Evolutionary conservation across 2,797 vertebrate genomes (phyloP).

Genomic region (Paedocypris micromegethes): DNA sequence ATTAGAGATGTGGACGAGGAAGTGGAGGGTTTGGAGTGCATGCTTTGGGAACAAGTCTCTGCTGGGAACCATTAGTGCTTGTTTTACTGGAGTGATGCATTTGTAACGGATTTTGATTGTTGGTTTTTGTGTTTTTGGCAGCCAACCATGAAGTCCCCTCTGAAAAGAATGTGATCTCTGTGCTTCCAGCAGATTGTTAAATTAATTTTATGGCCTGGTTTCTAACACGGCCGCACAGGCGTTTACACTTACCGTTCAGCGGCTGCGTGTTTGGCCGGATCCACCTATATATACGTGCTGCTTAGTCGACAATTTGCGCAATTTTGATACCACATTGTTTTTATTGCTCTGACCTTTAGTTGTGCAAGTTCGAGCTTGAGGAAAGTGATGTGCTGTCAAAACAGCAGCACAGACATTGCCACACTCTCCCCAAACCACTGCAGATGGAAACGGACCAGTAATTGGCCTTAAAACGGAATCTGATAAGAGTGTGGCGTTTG

Average conservation of each 20-base stretch:
- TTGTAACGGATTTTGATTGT: conserved; percentile 22
- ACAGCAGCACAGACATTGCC: conserved; percentile 7
- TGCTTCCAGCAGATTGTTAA: conserved; percentile 30
- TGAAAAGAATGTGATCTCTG: conserved; percentile 24
- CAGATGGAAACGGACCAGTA: conserved; percentile 44
- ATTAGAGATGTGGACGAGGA: conserved; percentile 19
- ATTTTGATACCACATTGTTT: conserved; percentile 7
- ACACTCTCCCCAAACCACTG: conserved; percentile 31
- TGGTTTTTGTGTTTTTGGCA: conserved; percentile 21
- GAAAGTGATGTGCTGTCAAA: conserved; percentile 13
- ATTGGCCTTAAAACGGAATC: conserved; percentile 63
- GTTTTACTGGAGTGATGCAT: conserved; percentile 13
- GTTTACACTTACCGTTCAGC: conserved; percentile 4
- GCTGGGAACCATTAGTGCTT: conserved; percentile 25
- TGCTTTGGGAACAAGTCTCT: conserved; percentile 36
- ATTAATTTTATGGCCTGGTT: conserved; percentile 14
- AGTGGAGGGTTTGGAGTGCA: conserved; percentile 4
- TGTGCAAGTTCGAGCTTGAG: conserved; percentile 22
- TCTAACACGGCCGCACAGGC: conserved; percentile 16
- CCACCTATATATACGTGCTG: conserved; percentile 14
- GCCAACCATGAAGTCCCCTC: conserved; percentile 1
- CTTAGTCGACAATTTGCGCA: conserved; percentile 8
- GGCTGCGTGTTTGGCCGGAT: conserved; percentile 7
- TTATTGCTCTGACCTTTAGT: conserved; percentile 24
- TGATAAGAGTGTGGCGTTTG: conserved; percentile 63